Percentiles rank a stretch among this genome's conserved stretches.
Evolutionary conservation across 2,888 invertebrate species (phyloP).

Genomic region (Drosophila birchii): DNA sequence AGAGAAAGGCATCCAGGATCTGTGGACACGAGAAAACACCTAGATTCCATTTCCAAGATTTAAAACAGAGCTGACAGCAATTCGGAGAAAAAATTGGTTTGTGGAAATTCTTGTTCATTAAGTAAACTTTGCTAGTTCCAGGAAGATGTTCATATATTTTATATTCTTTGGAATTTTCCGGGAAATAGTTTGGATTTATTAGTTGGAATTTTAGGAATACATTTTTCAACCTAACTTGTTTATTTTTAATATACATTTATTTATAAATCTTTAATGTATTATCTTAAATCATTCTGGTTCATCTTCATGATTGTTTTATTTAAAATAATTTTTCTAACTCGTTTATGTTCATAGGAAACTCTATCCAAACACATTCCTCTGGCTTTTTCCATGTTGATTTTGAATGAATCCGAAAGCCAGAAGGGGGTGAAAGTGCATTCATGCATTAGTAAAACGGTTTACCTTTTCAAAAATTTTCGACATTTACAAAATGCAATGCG

Average conservation of each 20-base stretch:
- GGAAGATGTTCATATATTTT: neutral
- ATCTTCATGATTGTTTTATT: too few relatives aligned
- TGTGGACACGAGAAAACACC: slow-evolving; percentile 28
- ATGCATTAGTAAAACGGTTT: slow-evolving; percentile 50
- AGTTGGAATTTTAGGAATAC: neutral
- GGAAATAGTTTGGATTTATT: neutral
- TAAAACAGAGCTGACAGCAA: slow-evolving; percentile 26
- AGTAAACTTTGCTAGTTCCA: slow-evolving; percentile 11
- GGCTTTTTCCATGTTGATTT: slow-evolving; percentile 4
- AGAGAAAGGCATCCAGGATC: neutral
- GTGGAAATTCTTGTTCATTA: neutral
- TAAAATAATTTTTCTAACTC: neutral
- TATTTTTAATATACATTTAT: neutral
- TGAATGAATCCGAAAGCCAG: neutral
- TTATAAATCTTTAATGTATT: too few relatives aligned
- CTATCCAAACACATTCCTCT: neutral
- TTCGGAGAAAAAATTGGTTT: neutral
- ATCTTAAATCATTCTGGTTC: neutral
- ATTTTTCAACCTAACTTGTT: neutral
- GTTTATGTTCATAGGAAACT: neutral
- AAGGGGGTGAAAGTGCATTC: slow-evolving; percentile 16
- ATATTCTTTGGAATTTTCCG: neutral
- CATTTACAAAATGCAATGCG: slow-evolving; percentile 40
- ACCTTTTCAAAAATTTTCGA: slow-evolving; percentile 41
- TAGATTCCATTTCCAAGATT: slow-evolving; percentile 33